Evolutionary conservation across 2,888 invertebrate genomes (phyloP).

Genomic region (Athalia rosae): DNA sequence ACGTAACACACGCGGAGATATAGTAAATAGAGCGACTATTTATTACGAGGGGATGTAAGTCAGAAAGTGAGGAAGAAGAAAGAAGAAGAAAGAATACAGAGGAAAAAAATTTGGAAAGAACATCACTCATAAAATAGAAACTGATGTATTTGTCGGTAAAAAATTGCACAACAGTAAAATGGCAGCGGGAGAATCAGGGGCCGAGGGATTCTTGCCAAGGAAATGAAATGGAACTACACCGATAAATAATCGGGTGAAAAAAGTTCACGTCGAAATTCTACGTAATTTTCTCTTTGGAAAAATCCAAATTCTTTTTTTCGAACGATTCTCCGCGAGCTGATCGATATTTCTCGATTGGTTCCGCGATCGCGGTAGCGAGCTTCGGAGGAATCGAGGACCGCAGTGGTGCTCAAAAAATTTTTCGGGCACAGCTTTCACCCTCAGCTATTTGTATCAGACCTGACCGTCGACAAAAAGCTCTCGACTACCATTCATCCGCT

Average conservation of each 20-base stretch:
- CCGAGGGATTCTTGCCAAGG: conserved; percentile 2
- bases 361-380: neutral
- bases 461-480: conserved; percentile 45
- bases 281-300: too few species aligned
- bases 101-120: neutral
- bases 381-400: neutral
- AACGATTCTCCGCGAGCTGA: neutral
- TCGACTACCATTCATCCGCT: conserved; percentile 45
- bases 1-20: conserved; percentile 3
- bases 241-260: conserved; percentile 31
- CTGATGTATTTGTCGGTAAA: conserved; percentile 17
- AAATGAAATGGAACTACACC: conserved; percentile 24
- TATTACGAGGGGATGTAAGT: conserved; percentile 10
- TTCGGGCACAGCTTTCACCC: neutral
- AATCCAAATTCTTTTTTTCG: too few species aligned
- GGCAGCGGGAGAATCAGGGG: neutral
- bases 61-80: neutral
- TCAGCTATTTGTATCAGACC: conserved; percentile 11
- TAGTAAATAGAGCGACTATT: conserved; percentile 25
- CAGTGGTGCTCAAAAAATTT: neutral
- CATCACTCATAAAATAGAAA: conserved; percentile 29
- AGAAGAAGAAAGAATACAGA: neutral
- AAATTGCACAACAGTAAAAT: neutral
- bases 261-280: conserved; percentile 19
- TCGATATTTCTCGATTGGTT: conserved; percentile 5